Conservation (phyloP, 2,113 vertebrate species). For the Anolis carolinensis region DNA sequence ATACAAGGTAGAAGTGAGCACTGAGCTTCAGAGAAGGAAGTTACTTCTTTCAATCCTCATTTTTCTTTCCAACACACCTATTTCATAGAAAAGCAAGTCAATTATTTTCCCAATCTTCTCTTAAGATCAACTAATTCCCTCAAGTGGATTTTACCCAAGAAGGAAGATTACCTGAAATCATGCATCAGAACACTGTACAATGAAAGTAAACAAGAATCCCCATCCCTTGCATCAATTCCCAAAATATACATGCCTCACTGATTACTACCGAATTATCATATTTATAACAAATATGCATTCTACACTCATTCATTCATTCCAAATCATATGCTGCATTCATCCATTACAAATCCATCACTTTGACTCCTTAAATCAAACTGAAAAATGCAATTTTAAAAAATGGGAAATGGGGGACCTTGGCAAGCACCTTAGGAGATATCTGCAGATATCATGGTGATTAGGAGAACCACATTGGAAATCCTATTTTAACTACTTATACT, state of each 20-base stretch:
- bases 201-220: neutral
- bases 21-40: neutral
- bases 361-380: too few species aligned
- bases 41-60: neutral
- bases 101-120: neutral
- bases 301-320: neutral
- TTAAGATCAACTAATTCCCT: neutral
- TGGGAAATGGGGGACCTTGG: neutral
- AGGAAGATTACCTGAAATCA: neutral
- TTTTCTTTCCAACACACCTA: neutral
- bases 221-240: neutral
- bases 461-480: neutral
- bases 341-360: neutral
- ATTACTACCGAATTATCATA: neutral
- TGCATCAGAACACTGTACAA: too few species aligned
- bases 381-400: too few species aligned
- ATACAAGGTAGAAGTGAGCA: neutral
- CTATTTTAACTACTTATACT: neutral
- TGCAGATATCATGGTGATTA: neutral
- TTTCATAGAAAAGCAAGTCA: neutral
- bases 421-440: neutral
- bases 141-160: neutral
- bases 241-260: neutral
- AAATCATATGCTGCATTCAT: neutral
- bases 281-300: neutral